Base-by-base conservation (phyloP, 2,113 vertebrate species). In the Nyctibius bracteatus region DNA sequence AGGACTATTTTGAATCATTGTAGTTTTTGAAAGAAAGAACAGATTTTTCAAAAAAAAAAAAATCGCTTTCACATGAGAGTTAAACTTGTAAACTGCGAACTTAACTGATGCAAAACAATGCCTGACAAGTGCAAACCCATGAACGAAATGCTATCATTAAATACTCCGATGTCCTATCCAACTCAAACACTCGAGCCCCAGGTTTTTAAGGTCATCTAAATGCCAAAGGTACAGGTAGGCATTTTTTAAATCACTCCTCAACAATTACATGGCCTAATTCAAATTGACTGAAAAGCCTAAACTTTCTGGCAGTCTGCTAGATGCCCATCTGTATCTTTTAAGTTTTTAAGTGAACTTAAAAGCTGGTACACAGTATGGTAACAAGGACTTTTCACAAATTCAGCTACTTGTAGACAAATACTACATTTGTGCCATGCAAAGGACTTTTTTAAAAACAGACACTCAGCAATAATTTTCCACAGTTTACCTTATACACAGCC, bases 101-200 rank as follows among this genome's bases (percentile, higher is more conserved):
- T 87, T 59, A 75, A 67, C 28, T 63, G 44, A 57, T 79, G 65
- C 46, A 93, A 92, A 92, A 49, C 66, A 77, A 81, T 12, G 19
- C 31, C 67, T 75, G 52, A 67, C 35, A 81, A 87, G 5, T 18
- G 44, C 55, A 85, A 91, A 96, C 25, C 23, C 54, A 63, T 27
- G 8, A 79, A 61, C 20, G 57, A 90, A 90, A 55, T 75, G n/a
- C 61, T 55, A 35, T 55, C 39, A 8, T 51, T 43, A 81, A 74
- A 67, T 24, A 43, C 33, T 65, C 61, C 0, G 4, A 73, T 19
- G 37, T 62, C 37, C 49, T 4, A 71, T 37, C n/a, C 59, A 86
- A 66, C n/a, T 70, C n/a, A 58, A 71, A 90, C 31, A 70, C 15
- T 66, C 43, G 57, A 43, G 70, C 35, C 30, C 30, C 65, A 46